phyloP scores from a whole-genome alignment of 2,888 invertebrate species.

The Ferdinandea cuprea region DNA sequence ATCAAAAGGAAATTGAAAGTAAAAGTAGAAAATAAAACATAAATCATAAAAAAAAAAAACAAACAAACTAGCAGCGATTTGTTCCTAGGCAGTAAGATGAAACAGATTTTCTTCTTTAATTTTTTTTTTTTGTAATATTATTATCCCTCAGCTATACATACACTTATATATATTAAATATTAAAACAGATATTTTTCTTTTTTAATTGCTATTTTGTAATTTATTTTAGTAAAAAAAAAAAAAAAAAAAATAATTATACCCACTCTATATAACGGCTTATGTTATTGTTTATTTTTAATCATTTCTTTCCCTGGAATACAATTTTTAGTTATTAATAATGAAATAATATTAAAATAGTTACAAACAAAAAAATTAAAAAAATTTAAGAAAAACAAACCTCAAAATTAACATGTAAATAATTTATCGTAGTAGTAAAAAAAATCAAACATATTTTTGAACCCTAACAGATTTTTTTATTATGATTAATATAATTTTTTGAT shows the following conservation, averaged over 20 bases:
- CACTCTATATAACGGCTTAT: slow-evolving; percentile 58
- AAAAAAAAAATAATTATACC: slow-evolving; percentile 53
- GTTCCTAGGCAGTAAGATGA: slow-evolving; percentile 74
- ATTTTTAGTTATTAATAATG: slow-evolving; percentile 61
- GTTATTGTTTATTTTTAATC: slow-evolving; percentile 45
- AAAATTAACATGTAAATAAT: slow-evolving; percentile 65
- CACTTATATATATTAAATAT: slow-evolving; percentile 43
- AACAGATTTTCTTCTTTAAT: slow-evolving; percentile 28
- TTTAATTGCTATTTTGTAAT: slow-evolving; percentile 73
- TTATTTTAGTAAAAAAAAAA: slow-evolving; percentile 66
- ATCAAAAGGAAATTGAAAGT: slow-evolving; percentile 48
- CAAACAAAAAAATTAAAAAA: slow-evolving; percentile 41
- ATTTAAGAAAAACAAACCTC: slow-evolving; percentile 14
- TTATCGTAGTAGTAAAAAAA: slow-evolving; percentile 55
- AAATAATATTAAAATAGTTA: slow-evolving; percentile 58
- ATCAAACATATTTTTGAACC: slow-evolving; percentile 56
- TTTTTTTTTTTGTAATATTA: slow-evolving; percentile 65
- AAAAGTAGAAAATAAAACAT: slow-evolving; percentile 22
- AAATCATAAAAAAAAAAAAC: slow-evolving; percentile 37
- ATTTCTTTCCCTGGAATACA: slow-evolving; percentile 44
- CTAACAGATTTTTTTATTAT: slow-evolving; percentile 41
- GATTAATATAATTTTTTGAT: background rate
- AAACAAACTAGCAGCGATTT: slow-evolving; percentile 69
- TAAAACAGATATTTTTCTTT: slow-evolving; percentile 57
- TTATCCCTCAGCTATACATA: slow-evolving; percentile 64